phyloP scores from a whole-genome alignment of 2,797 vertebrate genomes.

The Lemur catta region DNA sequence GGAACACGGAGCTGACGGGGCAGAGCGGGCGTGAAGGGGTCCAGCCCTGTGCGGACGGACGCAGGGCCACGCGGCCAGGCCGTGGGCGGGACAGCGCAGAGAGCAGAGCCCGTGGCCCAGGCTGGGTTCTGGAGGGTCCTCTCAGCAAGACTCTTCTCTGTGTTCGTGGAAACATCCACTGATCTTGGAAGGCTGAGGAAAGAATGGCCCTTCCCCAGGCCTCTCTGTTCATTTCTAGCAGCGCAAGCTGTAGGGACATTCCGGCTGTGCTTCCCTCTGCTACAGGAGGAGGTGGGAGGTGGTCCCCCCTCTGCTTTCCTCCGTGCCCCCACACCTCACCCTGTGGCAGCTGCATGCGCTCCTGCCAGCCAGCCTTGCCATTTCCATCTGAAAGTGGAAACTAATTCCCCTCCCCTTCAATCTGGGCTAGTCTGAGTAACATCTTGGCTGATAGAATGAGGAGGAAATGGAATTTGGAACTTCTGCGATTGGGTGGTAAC shows the following conservation, averaged over 20 bases:
- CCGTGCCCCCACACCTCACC: too few relatives aligned
- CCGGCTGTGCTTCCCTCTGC: not conserved
- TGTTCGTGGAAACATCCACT: not conserved
- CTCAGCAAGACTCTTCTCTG: not conserved
- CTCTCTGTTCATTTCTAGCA: not conserved
- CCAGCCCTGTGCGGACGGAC: not conserved
- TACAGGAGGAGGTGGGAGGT: too few relatives aligned
- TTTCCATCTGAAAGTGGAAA: not conserved
- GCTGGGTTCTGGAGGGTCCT: not conserved
- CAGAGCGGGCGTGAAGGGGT: not conserved
- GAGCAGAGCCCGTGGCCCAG: not conserved
- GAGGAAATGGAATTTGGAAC: not conserved
- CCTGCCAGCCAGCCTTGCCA: not conserved
- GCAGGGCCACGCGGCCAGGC: not conserved
- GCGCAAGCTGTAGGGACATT: not conserved
- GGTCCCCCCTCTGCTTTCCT: not conserved
- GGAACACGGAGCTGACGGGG: not conserved
- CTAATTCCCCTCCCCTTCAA: not conserved
- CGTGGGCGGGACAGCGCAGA: too few relatives aligned
- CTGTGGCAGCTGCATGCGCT: not conserved
- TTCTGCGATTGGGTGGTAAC: not conserved
- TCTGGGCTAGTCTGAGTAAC: not conserved
- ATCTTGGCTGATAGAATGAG: not conserved
- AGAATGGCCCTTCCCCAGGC: not conserved
- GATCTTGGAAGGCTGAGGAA: not conserved